phyloP scores from a whole-genome alignment of 2,888 invertebrate species.

The Leucania comma region DNA sequence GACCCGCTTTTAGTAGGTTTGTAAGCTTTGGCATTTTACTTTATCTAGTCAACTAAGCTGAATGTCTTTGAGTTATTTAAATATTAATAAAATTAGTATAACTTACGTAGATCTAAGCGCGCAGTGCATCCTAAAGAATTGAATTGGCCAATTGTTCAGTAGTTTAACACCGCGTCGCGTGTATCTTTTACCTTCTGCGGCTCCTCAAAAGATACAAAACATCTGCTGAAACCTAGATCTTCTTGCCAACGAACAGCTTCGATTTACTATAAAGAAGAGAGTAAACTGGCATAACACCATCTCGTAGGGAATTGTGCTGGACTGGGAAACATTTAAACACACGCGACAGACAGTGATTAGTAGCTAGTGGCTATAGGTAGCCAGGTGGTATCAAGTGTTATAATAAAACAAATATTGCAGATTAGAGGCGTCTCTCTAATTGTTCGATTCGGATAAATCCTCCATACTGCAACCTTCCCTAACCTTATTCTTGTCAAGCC shows the following conservation, averaged over 20 bases:
- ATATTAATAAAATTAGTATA: not conserved
- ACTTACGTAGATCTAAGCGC: not conserved
- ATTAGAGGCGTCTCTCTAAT: not conserved
- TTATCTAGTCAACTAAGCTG: not conserved
- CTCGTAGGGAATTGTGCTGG: not conserved
- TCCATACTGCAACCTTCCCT: conserved; percentile 2
- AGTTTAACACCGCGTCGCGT: not conserved
- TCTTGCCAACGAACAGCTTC: not conserved
- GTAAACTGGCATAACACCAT: not conserved
- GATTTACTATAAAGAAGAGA: not conserved
- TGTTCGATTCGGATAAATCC: conserved; percentile 1
- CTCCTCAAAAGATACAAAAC: not conserved
- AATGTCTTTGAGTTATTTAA: not conserved
- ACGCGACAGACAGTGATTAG: too few relatives aligned
- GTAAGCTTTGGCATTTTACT: not conserved
- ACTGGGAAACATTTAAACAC: too few relatives aligned
- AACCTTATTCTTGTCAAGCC: not conserved
- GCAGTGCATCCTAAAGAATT: not conserved
- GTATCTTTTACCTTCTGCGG: not conserved
- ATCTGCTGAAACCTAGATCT: not conserved
- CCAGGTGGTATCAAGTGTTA: not conserved
- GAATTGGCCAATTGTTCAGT: not conserved
- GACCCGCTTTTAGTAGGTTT: not conserved
- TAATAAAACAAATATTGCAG: not conserved
- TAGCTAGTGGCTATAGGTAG: too few relatives aligned